Evolutionary conservation across 2,888 invertebrate genomes (phyloP).

Genomic region (Hypselothyrea guttata): DNA sequence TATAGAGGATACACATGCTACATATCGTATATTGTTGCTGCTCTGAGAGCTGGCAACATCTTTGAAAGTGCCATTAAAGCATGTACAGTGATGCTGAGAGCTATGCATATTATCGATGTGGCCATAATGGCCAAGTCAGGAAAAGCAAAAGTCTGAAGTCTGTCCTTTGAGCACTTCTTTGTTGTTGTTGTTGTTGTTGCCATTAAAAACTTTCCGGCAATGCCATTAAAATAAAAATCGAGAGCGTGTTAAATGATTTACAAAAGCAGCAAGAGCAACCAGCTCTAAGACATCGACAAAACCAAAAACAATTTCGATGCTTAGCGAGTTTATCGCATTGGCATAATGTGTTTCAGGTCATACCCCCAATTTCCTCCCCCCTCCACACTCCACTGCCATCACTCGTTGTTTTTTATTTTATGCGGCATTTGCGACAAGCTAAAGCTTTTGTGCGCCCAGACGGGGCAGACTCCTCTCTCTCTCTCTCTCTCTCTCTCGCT

Average conservation of each 20-base stretch:
- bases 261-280: slow-evolving; percentile 37
- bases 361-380: slow-evolving; percentile 24
- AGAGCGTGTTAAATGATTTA: slow-evolving; percentile 73
- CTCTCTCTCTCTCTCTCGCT: neutral
- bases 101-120: slow-evolving; percentile 52
- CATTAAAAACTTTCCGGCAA: slow-evolving; percentile 68
- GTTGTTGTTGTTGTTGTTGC: slow-evolving; percentile 42
- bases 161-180: slow-evolving; percentile 11
- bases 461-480: slow-evolving; percentile 2
- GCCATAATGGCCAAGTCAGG: slow-evolving; percentile 32
- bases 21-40: too few species aligned
- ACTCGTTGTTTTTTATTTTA: slow-evolving; percentile 46
- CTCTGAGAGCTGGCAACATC: slow-evolving; percentile 39
- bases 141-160: slow-evolving; percentile 1
- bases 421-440: slow-evolving; percentile 53
- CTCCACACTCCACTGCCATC: neutral
- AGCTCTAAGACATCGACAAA: slow-evolving; percentile 4
- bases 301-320: slow-evolving; percentile 59
- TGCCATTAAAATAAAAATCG: slow-evolving; percentile 74
- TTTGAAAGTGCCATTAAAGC: slow-evolving; percentile 50
- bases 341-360: slow-evolving; percentile 54
- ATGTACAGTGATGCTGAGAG: slow-evolving; percentile 30
- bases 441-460: slow-evolving; percentile 37
- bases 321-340: slow-evolving; percentile 49
- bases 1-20: too few species aligned